These are phyloP conservation scores for Eristalis arbustorum DNA, from an alignment of 2,888 invertebrate genomes.

Conservation along the genomic window DNA sequence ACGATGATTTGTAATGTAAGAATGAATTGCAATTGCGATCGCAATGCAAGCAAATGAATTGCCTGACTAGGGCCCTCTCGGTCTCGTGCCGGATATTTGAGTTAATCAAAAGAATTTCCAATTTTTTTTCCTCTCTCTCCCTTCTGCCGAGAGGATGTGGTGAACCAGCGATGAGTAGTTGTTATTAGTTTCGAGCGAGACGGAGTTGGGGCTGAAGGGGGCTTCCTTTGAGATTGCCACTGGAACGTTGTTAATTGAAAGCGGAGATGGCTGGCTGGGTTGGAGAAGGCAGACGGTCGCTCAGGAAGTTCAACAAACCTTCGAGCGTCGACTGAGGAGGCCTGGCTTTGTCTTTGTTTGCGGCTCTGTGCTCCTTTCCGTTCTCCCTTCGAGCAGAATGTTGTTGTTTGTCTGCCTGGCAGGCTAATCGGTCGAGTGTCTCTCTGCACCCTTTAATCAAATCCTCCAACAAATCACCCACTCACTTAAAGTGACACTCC, in stretches of 20 bases:
- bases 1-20: not conserved
- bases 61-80: slow-evolving; percentile 25
- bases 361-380: too few species aligned
- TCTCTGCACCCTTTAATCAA: too few species aligned
- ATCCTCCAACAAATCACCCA: too few species aligned
- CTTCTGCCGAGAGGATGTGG: not conserved
- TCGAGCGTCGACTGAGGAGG: too few species aligned
- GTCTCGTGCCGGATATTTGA: slow-evolving; percentile 18
- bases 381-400: too few species aligned
- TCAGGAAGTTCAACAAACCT: not conserved
- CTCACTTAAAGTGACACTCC: too few species aligned
- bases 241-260: not conserved
- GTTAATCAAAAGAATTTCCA: slow-evolving; percentile 48
- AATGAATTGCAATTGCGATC: slow-evolving; percentile 46
- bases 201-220: not conserved
- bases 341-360: too few species aligned
- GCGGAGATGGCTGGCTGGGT: not conserved
- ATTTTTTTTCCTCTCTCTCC: not conserved
- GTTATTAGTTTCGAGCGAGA: not conserved
- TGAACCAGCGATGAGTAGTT: too few species aligned
- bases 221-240: not conserved
- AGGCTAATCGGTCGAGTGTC: too few species aligned
- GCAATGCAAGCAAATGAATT: slow-evolving; percentile 19
- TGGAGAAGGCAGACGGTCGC: not conserved
- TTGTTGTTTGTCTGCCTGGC: too few species aligned